Percentiles rank a stretch among this genome's conserved stretches.
These are phyloP conservation scores for Istiophorus platypterus DNA, from an alignment of 2,113 vertebrate species.

Conservation along the genomic window DNA sequence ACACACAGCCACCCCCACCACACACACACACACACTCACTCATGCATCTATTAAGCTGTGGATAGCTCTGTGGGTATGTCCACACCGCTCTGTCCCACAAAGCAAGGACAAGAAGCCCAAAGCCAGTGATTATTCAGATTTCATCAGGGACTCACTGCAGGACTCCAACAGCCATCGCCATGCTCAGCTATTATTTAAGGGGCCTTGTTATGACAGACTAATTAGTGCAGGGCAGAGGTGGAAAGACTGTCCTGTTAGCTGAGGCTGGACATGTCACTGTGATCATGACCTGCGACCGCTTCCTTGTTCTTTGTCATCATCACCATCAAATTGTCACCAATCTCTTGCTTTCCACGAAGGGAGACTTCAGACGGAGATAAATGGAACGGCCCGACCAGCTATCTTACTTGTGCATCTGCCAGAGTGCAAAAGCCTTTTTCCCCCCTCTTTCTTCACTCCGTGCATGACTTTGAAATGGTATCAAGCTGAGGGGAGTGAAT, in stretches of 20 bases:
- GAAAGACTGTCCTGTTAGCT: background rate
- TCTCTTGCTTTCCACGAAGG: constrained; percentile 21
- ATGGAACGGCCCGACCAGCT: constrained; percentile 32
- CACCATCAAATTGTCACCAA: constrained; percentile 40
- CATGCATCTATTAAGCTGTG: constrained; percentile 27
- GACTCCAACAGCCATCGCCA: constrained; percentile 40
- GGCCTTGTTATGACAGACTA: constrained; percentile 32
- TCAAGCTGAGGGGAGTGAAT: constrained; percentile 44
- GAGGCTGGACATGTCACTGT: constrained; percentile 10
- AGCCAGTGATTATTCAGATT: constrained; percentile 74
- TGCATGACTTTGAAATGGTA: constrained; percentile 52
- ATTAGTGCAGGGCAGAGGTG: constrained; percentile 43
- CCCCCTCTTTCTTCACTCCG: constrained; percentile 6
- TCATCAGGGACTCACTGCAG: constrained; percentile 49
- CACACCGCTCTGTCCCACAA: constrained; percentile 27
- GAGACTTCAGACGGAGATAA: constrained; percentile 29
- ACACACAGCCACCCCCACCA: constrained; percentile 51
- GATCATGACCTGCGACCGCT: constrained; percentile 9
- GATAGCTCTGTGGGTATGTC: constrained; percentile 52
- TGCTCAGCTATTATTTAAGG: constrained; percentile 44
- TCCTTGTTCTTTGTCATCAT: constrained; percentile 34
- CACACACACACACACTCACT: constrained; percentile 13
- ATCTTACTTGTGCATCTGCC: constrained; percentile 60
- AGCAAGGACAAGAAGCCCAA: constrained; percentile 47
- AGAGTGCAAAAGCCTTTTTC: constrained; percentile 10